Base-by-base conservation (phyloP, 2,888 invertebrate species). In the Aphidius colemani region DNA sequence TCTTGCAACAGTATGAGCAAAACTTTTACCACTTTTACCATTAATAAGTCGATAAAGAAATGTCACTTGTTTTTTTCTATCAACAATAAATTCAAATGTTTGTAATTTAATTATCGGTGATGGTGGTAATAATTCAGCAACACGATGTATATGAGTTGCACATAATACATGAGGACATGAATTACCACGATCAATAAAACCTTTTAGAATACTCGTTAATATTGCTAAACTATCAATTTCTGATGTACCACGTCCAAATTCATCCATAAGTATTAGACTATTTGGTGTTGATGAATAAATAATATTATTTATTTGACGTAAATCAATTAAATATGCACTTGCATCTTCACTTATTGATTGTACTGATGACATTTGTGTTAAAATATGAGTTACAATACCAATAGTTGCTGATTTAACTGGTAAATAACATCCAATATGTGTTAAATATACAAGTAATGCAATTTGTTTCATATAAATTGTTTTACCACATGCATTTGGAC, bases 401-500 rank as follows among this genome's bases (percentile, higher is more conserved):
- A 97, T 87, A 0, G 85, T 86, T 0, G 93, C 94, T 0, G 81
- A 79, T 65, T 87, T 86, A 0, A 95, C 96, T 0, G 97, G 96
- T 7, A 97, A 92, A 83, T 89, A 96, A 74, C 92, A 91, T 39
- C 97, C 97, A 65, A 96, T 87, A 77, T 96, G 95, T 0, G 95
- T 92, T 84, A 97, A 84, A 81, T 90, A 95, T 3, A 90, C 89
- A 70, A 95, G 89, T 60, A 95, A 78, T 11, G 91, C 91, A 6
- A 89, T 84, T 84, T 95, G 94, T 82, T 95, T 96, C 76, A 97
- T 85, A 80, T 93, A 97, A 41, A 96, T 89, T 66, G 94, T 96
- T 83, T 97, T 98, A 3, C 97, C 97, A 75, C 94, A 92, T 1
- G 93, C 90, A 82, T 96, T 97, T 0, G 96, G 94, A 1, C 96